phyloP scores from a whole-genome alignment of 2,888 invertebrate genomes.

The Mesorhabditis belari region DNA sequence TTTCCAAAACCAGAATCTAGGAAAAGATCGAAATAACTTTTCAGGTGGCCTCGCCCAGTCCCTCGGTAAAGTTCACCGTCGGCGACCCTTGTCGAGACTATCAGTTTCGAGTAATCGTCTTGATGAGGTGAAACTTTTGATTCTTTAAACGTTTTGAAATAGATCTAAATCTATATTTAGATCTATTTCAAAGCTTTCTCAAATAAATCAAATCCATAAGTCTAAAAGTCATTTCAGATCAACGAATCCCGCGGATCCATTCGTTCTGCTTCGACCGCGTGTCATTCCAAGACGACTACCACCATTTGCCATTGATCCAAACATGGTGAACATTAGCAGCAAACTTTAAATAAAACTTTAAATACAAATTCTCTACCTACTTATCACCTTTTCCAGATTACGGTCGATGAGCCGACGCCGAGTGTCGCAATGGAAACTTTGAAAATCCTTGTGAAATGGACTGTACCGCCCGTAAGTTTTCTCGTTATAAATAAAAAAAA shows the following conservation, averaged over 20 bases:
- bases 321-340: too few relatives aligned
- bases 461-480: neutral
- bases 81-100: slow-evolving; percentile 49
- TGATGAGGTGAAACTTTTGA: neutral
- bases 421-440: neutral
- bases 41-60: slow-evolving; percentile 43
- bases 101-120: slow-evolving; percentile 31
- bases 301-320: slow-evolving; percentile 30
- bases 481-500: too few relatives aligned
- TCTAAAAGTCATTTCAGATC: slow-evolving; percentile 12
- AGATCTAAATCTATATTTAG: too few relatives aligned
- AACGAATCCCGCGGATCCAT: slow-evolving; percentile 26
- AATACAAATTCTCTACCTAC: neutral
- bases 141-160: too few relatives aligned
- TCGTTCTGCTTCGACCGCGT: slow-evolving; percentile 33
- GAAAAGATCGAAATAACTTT: slow-evolving; percentile 3
- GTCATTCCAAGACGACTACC: slow-evolving; percentile 40
- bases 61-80: slow-evolving; percentile 41
- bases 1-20: neutral
- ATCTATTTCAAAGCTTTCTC: neutral
- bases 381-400: neutral
- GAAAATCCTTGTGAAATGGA: neutral
- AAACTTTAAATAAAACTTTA: too few relatives aligned
- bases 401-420: neutral
- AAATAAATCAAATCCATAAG: neutral